Evolutionary conservation across 2,797 vertebrate genomes (phyloP).

Genomic region (Phaenicophaeus curvirostris): DNA sequence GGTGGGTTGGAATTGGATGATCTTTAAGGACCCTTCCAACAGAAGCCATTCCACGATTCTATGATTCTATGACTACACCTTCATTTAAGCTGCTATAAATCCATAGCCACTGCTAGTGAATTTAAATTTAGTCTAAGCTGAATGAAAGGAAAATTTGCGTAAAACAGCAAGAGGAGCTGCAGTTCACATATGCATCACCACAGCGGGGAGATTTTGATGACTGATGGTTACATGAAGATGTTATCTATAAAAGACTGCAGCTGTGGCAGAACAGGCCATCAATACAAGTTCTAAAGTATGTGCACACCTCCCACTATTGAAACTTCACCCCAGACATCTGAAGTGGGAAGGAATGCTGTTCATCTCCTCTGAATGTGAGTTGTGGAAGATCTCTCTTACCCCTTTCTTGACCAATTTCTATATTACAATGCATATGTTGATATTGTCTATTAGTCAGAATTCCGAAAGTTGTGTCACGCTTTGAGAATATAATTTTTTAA

Average conservation of each 20-base stretch:
- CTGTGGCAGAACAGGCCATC: neutral
- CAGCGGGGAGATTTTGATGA: neutral
- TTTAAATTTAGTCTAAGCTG: constrained; percentile 59
- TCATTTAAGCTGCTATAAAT: constrained; percentile 64
- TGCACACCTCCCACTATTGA: neutral
- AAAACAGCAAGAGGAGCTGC: constrained; percentile 28
- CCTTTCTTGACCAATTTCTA: fast-evolving
- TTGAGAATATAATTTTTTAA: neutral
- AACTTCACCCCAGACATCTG: neutral
- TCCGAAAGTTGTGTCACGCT: neutral
- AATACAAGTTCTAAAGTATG: neutral
- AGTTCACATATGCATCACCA: constrained; percentile 41
- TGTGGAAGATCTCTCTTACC: neutral
- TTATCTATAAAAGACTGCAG: neutral
- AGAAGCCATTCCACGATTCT: too few species aligned
- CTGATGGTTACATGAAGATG: neutral
- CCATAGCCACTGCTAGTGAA: constrained; percentile 36
- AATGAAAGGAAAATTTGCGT: constrained; percentile 60
- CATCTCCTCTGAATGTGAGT: neutral
- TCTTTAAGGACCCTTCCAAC: too few species aligned
- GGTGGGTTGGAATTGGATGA: too few species aligned
- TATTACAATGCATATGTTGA: neutral
- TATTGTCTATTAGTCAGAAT: neutral
- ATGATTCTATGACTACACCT: neutral
- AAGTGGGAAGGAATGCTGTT: neutral